Evolutionary conservation across 2,113 vertebrate species (phyloP), one percentile per base, ranked within the genome.

Genomic region (Petaurus breviceps): DNA sequence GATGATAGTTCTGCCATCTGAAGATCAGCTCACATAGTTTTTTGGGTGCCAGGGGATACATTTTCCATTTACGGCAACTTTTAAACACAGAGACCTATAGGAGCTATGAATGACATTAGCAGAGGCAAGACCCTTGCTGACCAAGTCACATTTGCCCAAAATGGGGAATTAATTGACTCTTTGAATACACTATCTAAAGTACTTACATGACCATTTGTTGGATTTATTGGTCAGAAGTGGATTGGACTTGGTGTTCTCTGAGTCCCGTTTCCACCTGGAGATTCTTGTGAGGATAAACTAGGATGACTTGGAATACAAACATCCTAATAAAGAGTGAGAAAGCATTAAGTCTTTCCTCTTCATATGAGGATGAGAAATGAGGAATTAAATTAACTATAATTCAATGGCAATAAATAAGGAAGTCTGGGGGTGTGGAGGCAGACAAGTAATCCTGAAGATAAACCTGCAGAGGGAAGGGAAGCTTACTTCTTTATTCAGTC

Each of bases 91-190:
- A 43, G n/a, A 84, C 19, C 0, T 43, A 43, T 2, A 84, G 6
- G 19, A 2, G 7, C 31, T 77, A 3, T n/a, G 14, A n/a, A n/a
- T n/a, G 14, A 3, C 55, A n/a, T n/a, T n/a, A 68, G 3, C 0
- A 11, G 16, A 84, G n/a, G n/a, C n/a, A 84, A 84, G 68, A 19
- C 3, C 16, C 16, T n/a, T n/a, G 68, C 68, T 77, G 37, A 77
- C 68, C 25, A 19, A 22, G 31, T 5, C 14, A n/a, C 37, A 77
- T n/a, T 1, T 77, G 14, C 68, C 37, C 68, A n/a, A 77, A 77
- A 14, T n/a, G 37, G 37, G 4, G 14, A n/a, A 77, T 37, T n/a
- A 77, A 77, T 22, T n/a, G 68, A 37, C n/a, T 16, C 16, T 77
- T 0, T n/a, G 68, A n/a, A 22, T 19, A 16, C 16, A 16, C 68